phyloP scores from a whole-genome alignment of 2,113 vertebrate genomes.

The Emydura subglobosa region DNA sequence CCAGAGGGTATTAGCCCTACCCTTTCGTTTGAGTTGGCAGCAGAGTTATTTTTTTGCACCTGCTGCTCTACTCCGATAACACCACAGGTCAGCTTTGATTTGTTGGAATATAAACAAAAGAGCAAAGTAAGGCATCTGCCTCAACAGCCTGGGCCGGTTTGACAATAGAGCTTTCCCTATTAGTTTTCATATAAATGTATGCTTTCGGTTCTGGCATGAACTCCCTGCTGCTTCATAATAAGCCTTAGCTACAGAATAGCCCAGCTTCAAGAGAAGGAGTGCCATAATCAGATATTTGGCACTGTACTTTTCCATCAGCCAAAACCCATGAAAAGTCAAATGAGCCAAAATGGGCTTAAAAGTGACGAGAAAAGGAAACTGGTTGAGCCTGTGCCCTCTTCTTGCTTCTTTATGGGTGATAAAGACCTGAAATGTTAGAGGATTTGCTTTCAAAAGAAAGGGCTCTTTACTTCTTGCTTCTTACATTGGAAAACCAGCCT shows the following conservation, averaged over 20 bases:
- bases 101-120: constrained; percentile 85
- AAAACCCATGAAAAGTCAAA: constrained; percentile 7
- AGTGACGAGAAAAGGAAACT: background rate
- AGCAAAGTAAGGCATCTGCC: constrained; percentile 84
- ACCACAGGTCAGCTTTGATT: constrained; percentile 83
- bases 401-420: background rate
- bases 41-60: constrained; percentile 81
- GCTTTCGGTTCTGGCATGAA: constrained; percentile 42
- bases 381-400: background rate
- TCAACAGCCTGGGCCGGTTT: constrained; percentile 77
- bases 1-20: constrained; percentile 80
- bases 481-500: background rate
- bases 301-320: constrained; percentile 64
- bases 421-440: background rate
- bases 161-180: constrained; percentile 58
- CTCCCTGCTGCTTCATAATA: constrained; percentile 35
- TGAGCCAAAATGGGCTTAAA: background rate
- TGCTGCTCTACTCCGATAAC: constrained; percentile 83
- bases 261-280: background rate
- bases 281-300: constrained; percentile 13
- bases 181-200: constrained; percentile 72
- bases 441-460: background rate
- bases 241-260: background rate
- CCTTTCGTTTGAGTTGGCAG: constrained; percentile 84
- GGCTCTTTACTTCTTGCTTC: background rate